Percentiles rank a stretch among this genome's conserved stretches.
These are phyloP conservation scores for Coreoperca whiteheadi DNA, from an alignment of 2,113 vertebrate species.

Conservation along the genomic window DNA sequence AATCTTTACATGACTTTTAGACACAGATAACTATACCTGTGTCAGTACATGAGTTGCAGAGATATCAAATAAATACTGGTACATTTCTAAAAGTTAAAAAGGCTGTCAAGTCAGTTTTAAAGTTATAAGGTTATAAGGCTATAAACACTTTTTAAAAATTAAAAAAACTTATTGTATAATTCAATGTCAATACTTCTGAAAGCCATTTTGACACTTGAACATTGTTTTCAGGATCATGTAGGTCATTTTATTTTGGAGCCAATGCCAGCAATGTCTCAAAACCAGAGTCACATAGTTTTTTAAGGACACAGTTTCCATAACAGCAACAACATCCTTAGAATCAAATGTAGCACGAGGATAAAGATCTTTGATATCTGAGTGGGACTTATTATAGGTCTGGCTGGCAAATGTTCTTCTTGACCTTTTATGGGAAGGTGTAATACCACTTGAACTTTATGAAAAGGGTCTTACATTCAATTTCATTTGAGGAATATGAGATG, in stretches of 20 bases:
- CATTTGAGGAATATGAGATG: slow-evolving; percentile 67
- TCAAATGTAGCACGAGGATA: slow-evolving; percentile 52
- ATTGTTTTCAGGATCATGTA: slow-evolving; percentile 3
- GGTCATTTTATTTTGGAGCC: slow-evolving; percentile 13
- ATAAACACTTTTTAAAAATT: neutral
- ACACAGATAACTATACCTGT: neutral
- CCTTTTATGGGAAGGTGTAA: slow-evolving; percentile 67
- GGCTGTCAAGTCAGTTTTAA: neutral
- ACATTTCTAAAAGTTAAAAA: neutral
- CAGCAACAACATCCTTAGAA: slow-evolving; percentile 58
- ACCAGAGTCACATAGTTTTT: slow-evolving; percentile 45
- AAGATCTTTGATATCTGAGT: slow-evolving; percentile 68
- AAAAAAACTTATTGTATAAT: neutral
- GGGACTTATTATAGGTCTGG: slow-evolving; percentile 73
- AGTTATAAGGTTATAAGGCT: neutral
- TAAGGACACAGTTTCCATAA: slow-evolving; percentile 57
- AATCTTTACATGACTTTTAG: neutral
- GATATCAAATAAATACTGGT: neutral
- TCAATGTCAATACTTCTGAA: slow-evolving; percentile 1
- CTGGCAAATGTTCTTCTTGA: slow-evolving; percentile 57
- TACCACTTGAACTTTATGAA: slow-evolving; percentile 69
- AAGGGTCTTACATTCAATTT: slow-evolving; percentile 62
- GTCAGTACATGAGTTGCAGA: neutral
- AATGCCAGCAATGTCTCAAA: slow-evolving; percentile 37
- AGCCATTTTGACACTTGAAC: neutral